Evolutionary conservation across 2,888 invertebrate species (phyloP).

Genomic region (Erebia aethiops): DNA sequence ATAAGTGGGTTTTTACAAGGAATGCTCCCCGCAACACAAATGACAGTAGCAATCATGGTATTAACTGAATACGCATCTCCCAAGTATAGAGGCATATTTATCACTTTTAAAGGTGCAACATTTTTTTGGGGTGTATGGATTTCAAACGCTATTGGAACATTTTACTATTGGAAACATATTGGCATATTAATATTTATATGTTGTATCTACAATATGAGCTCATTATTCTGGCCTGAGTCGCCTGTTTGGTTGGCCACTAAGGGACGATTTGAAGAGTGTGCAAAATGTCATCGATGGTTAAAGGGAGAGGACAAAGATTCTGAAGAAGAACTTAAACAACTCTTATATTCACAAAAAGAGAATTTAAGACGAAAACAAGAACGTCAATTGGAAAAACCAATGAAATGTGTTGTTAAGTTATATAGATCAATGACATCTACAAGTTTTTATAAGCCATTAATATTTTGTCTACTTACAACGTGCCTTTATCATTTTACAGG

Average conservation of each 20-base stretch:
- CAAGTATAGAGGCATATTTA: conserved; percentile 45
- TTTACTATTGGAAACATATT: conserved; percentile 47
- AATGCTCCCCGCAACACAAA: not conserved
- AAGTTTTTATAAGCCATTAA: conserved; percentile 35
- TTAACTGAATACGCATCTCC: conserved; percentile 49
- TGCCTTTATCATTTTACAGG: conserved; percentile 40
- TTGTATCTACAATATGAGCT: conserved; percentile 18
- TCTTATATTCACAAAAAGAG: not conserved
- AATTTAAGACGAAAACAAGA: conserved; percentile 43
- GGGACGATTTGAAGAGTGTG: conserved; percentile 40
- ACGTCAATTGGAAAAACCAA: conserved; percentile 32
- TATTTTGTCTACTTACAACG: conserved; percentile 20
- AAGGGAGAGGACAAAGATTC: conserved; percentile 38
- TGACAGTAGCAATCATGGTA: conserved; percentile 34
- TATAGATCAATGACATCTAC: conserved; percentile 12
- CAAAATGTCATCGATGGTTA: conserved; percentile 39
- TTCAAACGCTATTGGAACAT: conserved; percentile 50
- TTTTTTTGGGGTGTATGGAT: conserved; percentile 50
- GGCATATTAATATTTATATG: conserved; percentile 39
- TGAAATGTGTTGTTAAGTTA: not conserved
- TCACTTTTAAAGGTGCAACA: conserved; percentile 48
- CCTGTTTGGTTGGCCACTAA: conserved; percentile 20
- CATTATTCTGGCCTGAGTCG: conserved; percentile 31
- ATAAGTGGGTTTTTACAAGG: conserved; percentile 22
- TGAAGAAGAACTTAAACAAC: conserved; percentile 36